Conservation (phyloP, 2,113 vertebrate genomes). For the Cyphomyrus plagiostoma region DNA sequence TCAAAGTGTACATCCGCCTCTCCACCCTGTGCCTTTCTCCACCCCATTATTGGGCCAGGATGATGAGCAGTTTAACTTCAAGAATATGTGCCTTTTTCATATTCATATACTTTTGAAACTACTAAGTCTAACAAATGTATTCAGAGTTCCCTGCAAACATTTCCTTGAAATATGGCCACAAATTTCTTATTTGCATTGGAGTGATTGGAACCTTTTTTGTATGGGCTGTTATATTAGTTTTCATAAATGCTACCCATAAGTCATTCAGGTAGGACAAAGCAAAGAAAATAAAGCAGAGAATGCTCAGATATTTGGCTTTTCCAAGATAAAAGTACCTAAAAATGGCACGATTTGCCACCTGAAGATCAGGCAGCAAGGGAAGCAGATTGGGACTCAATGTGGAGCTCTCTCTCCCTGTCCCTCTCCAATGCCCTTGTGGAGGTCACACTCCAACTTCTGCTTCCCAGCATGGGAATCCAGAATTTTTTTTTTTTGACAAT, state of each 20-base stretch:
- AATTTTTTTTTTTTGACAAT: conserved; percentile 41
- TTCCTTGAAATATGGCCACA: not conserved
- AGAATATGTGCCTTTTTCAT: conserved; percentile 3
- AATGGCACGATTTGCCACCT: not conserved
- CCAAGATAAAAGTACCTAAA: not conserved
- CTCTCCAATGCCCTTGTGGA: conserved; percentile 37
- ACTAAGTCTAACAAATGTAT: not conserved
- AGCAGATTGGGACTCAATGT: not conserved
- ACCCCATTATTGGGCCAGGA: conserved; percentile 14
- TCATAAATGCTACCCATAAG: not conserved
- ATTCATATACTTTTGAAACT: not conserved
- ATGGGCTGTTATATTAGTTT: not conserved
- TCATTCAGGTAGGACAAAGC: not conserved
- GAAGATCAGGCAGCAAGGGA: not conserved
- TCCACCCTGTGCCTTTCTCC: conserved; percentile 6
- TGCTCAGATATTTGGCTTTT: not conserved
- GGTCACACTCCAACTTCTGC: conserved; percentile 38
- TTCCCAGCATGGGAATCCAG: conserved; percentile 30
- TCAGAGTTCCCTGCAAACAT: not conserved
- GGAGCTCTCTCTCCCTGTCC: not conserved
- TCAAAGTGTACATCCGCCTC: conserved; percentile 21
- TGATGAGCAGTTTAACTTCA: conserved; percentile 25
- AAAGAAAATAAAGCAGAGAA: not conserved
- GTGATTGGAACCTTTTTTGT: not conserved
- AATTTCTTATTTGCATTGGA: not conserved